Evolutionary conservation across 2,797 vertebrate genomes (phyloP).

Genomic region (Glyptemys insculpta): DNA sequence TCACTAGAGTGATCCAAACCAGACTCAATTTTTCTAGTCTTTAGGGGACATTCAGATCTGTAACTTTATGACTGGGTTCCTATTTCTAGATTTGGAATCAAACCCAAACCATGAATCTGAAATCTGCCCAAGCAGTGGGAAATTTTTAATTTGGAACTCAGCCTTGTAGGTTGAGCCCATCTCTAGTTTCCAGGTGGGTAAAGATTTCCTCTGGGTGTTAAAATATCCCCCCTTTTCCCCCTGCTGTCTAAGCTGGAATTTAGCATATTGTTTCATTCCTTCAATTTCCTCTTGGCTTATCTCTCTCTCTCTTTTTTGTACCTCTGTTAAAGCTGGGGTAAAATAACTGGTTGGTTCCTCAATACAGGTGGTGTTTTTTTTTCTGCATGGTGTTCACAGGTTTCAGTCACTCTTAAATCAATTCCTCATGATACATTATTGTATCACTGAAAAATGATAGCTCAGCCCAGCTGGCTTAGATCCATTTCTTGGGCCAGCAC

Average conservation of each 20-base stretch:
- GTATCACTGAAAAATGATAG: conserved; percentile 5
- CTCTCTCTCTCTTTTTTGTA: neutral
- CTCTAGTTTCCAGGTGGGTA: neutral
- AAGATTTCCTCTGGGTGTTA: neutral
- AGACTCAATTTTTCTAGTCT: neutral
- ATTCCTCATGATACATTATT: no score
- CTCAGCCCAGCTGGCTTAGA: conserved; percentile 30
- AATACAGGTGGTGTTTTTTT: neutral
- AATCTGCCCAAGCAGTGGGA: neutral
- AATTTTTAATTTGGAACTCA: conserved; percentile 1
- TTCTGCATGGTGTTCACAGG: neutral
- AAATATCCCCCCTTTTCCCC: neutral
- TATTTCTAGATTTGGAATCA: neutral
- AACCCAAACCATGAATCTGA: neutral
- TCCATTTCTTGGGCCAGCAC: conserved; percentile 19
- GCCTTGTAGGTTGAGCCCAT: neutral
- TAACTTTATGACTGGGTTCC: neutral
- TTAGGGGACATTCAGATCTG: neutral
- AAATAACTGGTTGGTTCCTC: neutral
- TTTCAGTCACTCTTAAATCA: neutral
- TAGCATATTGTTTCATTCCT: neutral
- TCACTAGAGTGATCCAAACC: neutral
- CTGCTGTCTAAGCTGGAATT: neutral
- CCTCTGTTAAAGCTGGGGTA: conserved; percentile 3
- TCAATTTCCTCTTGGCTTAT: neutral